Base-by-base conservation (phyloP, 1,140 invertebrate genomes). In the Venustaconcha ellipsiformis region DNA sequence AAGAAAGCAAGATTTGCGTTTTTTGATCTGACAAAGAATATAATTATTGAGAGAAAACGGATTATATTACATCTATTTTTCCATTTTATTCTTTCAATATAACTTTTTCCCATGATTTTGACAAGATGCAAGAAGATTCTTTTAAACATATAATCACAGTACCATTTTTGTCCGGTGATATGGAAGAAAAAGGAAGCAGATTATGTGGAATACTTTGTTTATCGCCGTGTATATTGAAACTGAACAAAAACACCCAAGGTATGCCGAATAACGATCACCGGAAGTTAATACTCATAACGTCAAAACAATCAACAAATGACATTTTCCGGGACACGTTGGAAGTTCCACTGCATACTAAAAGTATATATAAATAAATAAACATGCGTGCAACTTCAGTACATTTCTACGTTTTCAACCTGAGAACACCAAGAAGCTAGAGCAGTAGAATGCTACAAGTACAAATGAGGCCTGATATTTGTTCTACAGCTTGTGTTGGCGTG, bases 281-380 rank as follows among this genome's bases (percentile, higher is more conserved):
- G 37, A 37, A 37, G 37, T 37, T 8, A 1, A 8, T 37, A 37
- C 37, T 37, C 37, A 48, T 15, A 68, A 70, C 14, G 74, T 59
- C 68, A 76, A 70, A 57, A 69, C 71, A 70, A 70, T 70, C 74
- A 76, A 76, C 55, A 18, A 18, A 75, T 78, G 71, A 78, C 76
- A 72, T 78, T 71, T 70, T 78, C 72, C 72, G 72, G 76, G 78
- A 78, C 81, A 82, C 81, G 81, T 80, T 80, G 81, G 81, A 82
- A 68, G 68, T 79, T 79, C 72, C 70, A 68, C 58, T 55, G 57
- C 58, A 63, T 62, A 48, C 37, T 67, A 37, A 67, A 55, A 55
- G 23, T 23, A 67, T 56, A 56, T 67, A 67, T 37, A 67, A 1
- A n/a, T 55, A 37, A 67, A 17, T 67, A 17, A 30, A 56, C 15